A percentile compares a stretch with the other conserved stretches of the same genome.
Conservation (phyloP, 2,888 invertebrate genomes). For the Schizaphis graminum region DNA sequence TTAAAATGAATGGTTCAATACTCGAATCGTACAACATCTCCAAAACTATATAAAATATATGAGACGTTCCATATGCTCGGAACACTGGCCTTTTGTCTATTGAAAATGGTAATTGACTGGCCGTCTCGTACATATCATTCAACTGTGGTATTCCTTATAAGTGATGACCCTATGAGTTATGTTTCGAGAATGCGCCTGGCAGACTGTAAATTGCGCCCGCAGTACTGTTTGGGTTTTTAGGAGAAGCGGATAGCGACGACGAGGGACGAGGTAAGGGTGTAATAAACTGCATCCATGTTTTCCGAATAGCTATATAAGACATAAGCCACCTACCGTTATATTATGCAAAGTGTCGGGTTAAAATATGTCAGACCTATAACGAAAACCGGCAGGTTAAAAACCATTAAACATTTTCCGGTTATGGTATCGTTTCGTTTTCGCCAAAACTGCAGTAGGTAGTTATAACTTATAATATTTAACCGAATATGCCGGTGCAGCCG, state of each 20-base stretch:
- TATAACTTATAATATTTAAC: not conserved
- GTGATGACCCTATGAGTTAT: constrained; percentile 27
- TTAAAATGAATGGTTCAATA: not conserved
- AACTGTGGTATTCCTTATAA: constrained; percentile 22
- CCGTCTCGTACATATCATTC: constrained; percentile 24
- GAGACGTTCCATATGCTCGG: not conserved
- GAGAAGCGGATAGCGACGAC: not conserved
- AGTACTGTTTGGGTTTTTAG: constrained; percentile 24
- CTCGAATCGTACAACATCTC: not conserved
- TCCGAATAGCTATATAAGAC: constrained; percentile 26
- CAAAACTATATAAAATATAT: not conserved
- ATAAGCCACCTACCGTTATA: constrained; percentile 36
- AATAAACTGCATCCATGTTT: constrained; percentile 59
- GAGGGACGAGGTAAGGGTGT: not conserved
- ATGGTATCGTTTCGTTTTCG: not conserved
- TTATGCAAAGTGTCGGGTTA: constrained; percentile 56
- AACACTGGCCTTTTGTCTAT: not conserved
- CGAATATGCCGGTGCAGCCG: not conserved
- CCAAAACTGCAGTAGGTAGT: not conserved
- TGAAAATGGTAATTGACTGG: constrained; percentile 12
- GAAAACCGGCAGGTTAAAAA: constrained; percentile 35
- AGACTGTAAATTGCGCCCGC: constrained; percentile 39
- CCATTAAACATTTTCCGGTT: constrained; percentile 44
- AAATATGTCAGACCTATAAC: constrained; percentile 41
- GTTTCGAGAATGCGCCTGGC: constrained; percentile 41